Percentiles rank a stretch among this genome's conserved stretches.
Conservation (phyloP, 2,888 invertebrate species). For the Rhorus exstirpatorius region DNA sequence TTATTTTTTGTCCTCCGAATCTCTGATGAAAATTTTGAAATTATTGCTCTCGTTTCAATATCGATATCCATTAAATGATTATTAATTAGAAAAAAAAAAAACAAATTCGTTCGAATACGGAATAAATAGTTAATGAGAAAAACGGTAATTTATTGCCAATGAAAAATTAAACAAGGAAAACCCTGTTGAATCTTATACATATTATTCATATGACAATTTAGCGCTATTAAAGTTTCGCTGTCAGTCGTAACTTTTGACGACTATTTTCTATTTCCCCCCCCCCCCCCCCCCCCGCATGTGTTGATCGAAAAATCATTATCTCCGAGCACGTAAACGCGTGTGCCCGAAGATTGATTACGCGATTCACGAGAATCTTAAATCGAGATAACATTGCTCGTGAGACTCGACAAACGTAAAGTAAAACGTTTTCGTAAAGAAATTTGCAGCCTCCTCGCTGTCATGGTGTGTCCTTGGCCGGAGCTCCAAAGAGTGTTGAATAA, state of each 20-base stretch:
- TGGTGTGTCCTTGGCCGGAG: slow-evolving; percentile 63
- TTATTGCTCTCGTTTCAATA: too few species aligned
- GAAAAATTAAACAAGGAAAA: background rate
- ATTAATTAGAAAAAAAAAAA: background rate
- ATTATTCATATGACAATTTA: too few species aligned
- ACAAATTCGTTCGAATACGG: too few species aligned
- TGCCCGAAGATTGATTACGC: background rate
- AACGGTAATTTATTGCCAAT: background rate
- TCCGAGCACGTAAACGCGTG: too few species aligned
- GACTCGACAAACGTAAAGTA: slow-evolving; percentile 23
- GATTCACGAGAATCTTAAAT: slow-evolving; percentile 17
- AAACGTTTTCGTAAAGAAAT: slow-evolving; percentile 48
- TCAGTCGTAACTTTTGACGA: too few species aligned
- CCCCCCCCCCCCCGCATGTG: too few species aligned
- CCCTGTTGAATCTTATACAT: too few species aligned
- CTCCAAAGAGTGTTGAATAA: slow-evolving; percentile 65
- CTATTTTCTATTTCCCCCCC: too few species aligned
- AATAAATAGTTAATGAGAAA: background rate
- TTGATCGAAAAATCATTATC: too few species aligned
- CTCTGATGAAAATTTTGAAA: background rate
- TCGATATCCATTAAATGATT: background rate
- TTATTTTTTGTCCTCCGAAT: background rate
- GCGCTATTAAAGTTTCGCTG: too few species aligned
- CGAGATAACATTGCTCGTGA: slow-evolving; percentile 34
- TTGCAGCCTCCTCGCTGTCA: slow-evolving; percentile 46